A percentile compares a stretch with the other conserved stretches of the same genome.
These are phyloP conservation scores for Xenopus petersii DNA, from an alignment of 2,797 vertebrate genomes.

Conservation along the genomic window DNA sequence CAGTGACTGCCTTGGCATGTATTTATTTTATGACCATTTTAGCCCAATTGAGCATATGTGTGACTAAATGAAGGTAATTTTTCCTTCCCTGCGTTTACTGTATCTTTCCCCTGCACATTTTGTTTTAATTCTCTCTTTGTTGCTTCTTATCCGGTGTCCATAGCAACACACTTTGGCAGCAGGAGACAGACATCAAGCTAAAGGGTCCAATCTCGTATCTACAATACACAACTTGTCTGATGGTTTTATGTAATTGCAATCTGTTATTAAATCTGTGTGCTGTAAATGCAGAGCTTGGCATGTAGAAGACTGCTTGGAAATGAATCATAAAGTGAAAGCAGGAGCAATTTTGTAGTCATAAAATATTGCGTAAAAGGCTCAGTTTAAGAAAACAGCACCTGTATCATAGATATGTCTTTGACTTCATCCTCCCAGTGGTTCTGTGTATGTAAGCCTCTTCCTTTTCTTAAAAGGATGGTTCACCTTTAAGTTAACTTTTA, in stretches of 20 bases:
- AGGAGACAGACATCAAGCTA: constrained; percentile 29
- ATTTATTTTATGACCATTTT: neutral
- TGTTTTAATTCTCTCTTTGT: constrained; percentile 39
- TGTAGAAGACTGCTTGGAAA: too few relatives aligned
- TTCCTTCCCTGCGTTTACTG: constrained; percentile 11
- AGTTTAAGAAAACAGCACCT: too few relatives aligned
- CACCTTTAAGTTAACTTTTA: too few relatives aligned
- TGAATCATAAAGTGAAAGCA: too few relatives aligned
- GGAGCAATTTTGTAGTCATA: too few relatives aligned
- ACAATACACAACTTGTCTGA: constrained; percentile 25
- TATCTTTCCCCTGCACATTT: constrained; percentile 43
- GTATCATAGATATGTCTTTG: too few relatives aligned
- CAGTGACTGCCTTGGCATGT: constrained; percentile 1
- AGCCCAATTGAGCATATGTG: neutral
- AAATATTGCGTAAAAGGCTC: too few relatives aligned
- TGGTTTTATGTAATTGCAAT: constrained; percentile 23
- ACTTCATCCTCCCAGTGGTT: too few relatives aligned
- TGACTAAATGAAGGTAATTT: constrained; percentile 35
- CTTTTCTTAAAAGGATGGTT: too few relatives aligned
- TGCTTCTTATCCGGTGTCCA: constrained; percentile 40
- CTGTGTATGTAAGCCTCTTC: too few relatives aligned
- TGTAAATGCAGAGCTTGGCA: neutral
- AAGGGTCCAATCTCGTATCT: constrained; percentile 19
- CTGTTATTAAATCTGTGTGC: constrained; percentile 15
- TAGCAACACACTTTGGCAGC: constrained; percentile 46